Evolutionary conservation across 2,888 invertebrate genomes (phyloP), one percentile per base, ranked within the genome.

Genomic region (Neoaliturus tenellus): DNA sequence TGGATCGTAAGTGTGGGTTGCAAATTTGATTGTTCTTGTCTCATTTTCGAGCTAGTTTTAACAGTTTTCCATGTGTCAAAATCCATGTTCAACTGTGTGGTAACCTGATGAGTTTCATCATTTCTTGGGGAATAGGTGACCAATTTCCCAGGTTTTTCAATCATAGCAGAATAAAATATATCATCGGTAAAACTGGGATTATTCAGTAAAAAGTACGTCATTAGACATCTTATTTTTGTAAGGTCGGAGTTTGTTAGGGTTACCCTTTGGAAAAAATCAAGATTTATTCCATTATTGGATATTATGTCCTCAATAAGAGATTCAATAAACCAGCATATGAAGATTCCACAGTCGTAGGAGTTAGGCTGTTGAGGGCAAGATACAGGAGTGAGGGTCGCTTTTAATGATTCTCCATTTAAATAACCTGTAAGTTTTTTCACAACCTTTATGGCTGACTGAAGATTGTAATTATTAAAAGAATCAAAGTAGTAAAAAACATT

Each of bases 341-440:
- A 71, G 20, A 71, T 71, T 4, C 71, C 71, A 41, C 71, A 71
- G 35, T 71, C 71, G 23, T 71, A 71, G 17, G 44, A 14, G 17
- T 44, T 71, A 4, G 39, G 41, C 41, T 71, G 71, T 41, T 71
- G 71, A 39, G 71, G 71, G 20, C 35, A 71, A n/a, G 6, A 17
- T 20, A 41, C 35, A n/a, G 35, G n/a, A 17, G n/a, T 71, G 23
- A 71, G 20, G 1, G 35, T 17, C n/a, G 71, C 71, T 71, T 39
- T 39, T 17, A 23, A 23, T 5, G 71, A 67, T 4, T 14, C 20
- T 41, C 41, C 71, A 20, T 20, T 41, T 2, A 71, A 14, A 28
- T 71, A 71, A 12, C 14, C 41, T 6, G 33, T 17, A 3, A 71
- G 8, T 71, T 71, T 71, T 3, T 39, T 41, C 1, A 28, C 41